These are phyloP conservation scores for Chrysopilus asiliformis DNA, from an alignment of 2,888 invertebrate species.

Conservation along the genomic window DNA sequence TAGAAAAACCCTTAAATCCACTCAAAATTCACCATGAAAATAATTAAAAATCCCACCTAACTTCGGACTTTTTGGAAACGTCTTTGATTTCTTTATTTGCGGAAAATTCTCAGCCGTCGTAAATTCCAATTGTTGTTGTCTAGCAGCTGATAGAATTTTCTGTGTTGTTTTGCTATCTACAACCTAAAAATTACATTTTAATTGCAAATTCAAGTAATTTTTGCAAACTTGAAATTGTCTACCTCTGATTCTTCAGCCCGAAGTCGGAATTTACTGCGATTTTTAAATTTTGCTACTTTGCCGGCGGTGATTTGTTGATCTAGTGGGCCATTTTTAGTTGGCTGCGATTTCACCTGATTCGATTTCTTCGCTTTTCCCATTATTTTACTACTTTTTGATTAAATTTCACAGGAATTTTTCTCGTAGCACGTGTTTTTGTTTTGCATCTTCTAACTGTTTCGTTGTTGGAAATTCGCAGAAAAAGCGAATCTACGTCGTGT, in stretches of 20 bases:
- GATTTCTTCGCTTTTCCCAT: not conserved
- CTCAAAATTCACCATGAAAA: too few relatives aligned
- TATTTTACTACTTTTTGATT: not conserved
- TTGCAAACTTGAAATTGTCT: not conserved
- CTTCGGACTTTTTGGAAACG: too few relatives aligned
- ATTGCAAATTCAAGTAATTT: not conserved
- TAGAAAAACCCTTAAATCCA: too few relatives aligned
- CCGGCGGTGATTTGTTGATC: not conserved
- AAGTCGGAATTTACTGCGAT: not conserved
- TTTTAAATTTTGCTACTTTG: not conserved
- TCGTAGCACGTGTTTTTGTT: too few relatives aligned
- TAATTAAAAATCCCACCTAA: too few relatives aligned
- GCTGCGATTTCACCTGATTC: not conserved
- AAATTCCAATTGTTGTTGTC: not conserved
- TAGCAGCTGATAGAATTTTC: not conserved
- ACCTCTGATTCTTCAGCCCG: not conserved
- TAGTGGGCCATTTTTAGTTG: slow-evolving; percentile 7
- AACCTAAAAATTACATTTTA: not conserved
- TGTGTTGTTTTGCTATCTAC: not conserved
- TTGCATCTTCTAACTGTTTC: too few relatives aligned
- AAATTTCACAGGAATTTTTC: not conserved
- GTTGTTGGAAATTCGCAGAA: too few relatives aligned
- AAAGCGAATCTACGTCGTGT: too few relatives aligned
- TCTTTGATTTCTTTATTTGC: not conserved
- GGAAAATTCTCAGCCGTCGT: too few relatives aligned